Percentiles rank a stretch among this genome's conserved stretches.
Conservation (phyloP, 1,140 invertebrate genomes). For the Bicyclus anynana region DNA sequence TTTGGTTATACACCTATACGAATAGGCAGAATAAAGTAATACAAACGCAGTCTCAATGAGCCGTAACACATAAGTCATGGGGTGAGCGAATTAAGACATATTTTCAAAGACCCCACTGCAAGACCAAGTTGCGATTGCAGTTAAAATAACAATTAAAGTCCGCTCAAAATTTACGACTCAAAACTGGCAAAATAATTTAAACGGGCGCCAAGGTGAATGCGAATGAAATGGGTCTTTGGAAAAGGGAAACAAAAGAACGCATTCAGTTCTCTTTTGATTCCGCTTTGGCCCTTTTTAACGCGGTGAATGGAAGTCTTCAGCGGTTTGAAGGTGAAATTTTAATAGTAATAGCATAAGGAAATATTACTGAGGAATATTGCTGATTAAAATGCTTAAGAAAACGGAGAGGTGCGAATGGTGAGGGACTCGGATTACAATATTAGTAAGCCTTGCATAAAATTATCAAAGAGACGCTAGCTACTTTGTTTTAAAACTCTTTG, state of each 20-base stretch:
- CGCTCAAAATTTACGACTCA: conserved; percentile 71
- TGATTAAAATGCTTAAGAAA: conserved; percentile 58
- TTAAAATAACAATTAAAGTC: conserved; percentile 77
- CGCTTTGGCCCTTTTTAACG: conserved; percentile 56
- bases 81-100: conserved; percentile 72
- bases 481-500: no score
- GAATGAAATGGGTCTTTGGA: conserved; percentile 60
- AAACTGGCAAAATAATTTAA: conserved; percentile 74
- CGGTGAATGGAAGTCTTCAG: conserved; percentile 42
- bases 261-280: conserved; percentile 43
- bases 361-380: conserved; percentile 53
- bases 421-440: conserved; percentile 3
- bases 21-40: no score
- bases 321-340: conserved; percentile 66
- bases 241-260: conserved; percentile 63
- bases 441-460: not conserved
- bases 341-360: conserved; percentile 45
- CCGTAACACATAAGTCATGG: conserved; percentile 63
- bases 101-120: conserved; percentile 57
- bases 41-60: conserved; percentile 46
- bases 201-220: conserved; percentile 54
- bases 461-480: no score
- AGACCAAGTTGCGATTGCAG: conserved; percentile 70
- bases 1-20: no score
- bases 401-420: conserved; percentile 22